Evolutionary conservation across 2,888 invertebrate species (phyloP).

Genomic region (Smittia aterrima): DNA sequence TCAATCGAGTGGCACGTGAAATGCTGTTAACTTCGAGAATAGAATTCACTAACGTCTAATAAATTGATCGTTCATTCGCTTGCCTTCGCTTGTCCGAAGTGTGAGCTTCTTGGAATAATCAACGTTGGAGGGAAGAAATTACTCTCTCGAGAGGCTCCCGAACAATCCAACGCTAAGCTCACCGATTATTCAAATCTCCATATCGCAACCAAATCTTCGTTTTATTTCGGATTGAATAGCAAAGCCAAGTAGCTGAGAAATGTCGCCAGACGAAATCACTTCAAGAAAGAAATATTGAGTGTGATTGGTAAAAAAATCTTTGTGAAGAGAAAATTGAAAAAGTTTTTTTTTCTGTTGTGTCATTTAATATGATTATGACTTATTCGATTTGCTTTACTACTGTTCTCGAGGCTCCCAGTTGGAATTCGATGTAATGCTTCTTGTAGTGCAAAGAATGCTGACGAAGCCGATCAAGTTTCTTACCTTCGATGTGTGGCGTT

Average conservation of each 20-base stretch:
- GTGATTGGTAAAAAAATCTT: conserved; percentile 22
- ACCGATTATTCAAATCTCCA: conserved; percentile 27
- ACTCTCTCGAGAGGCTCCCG: neutral
- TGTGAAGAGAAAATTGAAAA: conserved; percentile 6
- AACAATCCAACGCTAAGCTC: conserved; percentile 13
- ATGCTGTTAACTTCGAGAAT: neutral
- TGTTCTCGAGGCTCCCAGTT: neutral
- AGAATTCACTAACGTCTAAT: neutral
- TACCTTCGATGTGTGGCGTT: neutral
- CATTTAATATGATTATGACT: conserved; percentile 31
- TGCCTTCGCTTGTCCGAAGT: neutral
- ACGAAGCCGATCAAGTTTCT: neutral
- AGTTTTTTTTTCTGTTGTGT: conserved; percentile 30
- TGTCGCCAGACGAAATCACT: conserved; percentile 38
- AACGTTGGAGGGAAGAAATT: conserved; percentile 21
- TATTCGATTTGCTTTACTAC: conserved; percentile 21
- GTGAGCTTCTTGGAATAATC: conserved; percentile 2
- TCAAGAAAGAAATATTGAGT: conserved; percentile 13
- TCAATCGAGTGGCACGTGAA: conserved; percentile 2
- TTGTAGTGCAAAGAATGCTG: neutral
- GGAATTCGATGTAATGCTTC: neutral
- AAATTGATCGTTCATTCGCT: neutral
- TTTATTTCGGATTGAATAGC: neutral
- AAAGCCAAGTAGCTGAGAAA: conserved; percentile 23
- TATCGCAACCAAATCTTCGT: conserved; percentile 15